These are phyloP conservation scores for Eugnorisma glareosa DNA, from an alignment of 2,888 invertebrate species.

Conservation along the genomic window DNA sequence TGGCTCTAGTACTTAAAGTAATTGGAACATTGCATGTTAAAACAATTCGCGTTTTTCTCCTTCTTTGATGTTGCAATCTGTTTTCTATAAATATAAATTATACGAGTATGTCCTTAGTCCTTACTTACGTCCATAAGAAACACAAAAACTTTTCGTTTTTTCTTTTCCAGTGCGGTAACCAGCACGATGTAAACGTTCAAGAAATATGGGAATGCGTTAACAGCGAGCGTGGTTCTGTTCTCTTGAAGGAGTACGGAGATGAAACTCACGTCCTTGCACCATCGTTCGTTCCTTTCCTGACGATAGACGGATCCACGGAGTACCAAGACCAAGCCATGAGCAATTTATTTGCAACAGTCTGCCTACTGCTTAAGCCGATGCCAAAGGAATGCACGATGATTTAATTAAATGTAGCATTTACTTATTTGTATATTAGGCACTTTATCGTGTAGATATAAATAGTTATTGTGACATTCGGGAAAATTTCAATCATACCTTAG, in stretches of 20 bases:
- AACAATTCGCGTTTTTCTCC: conserved; percentile 8
- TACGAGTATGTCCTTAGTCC: neutral
- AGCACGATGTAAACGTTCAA: conserved; percentile 61
- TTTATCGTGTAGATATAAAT: conserved; percentile 9
- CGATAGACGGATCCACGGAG: conserved; percentile 67
- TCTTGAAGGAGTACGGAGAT: conserved; percentile 74
- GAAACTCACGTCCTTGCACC: conserved; percentile 69
- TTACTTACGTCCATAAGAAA: neutral
- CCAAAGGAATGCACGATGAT: conserved; percentile 63
- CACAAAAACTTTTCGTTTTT: neutral
- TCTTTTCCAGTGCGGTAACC: conserved; percentile 74
- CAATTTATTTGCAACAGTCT: conserved; percentile 69
- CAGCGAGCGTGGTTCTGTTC: conserved; percentile 63
- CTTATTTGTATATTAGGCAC: conserved; percentile 9
- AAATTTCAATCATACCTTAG: neutral
- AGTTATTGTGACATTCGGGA: conserved; percentile 1
- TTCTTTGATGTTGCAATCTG: conserved; percentile 27
- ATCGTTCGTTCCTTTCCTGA: conserved; percentile 74
- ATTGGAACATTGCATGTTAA: conserved; percentile 18
- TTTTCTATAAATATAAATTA: neutral
- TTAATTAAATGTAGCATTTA: conserved; percentile 29
- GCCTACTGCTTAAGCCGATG: conserved; percentile 64
- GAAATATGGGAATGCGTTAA: conserved; percentile 72
- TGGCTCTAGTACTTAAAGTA: conserved; percentile 6
- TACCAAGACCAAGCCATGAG: conserved; percentile 62